Percentiles rank a stretch among this genome's conserved stretches.
These are phyloP conservation scores for Hyalella azteca DNA, from an alignment of 2,888 invertebrate species.

Conservation along the genomic window DNA sequence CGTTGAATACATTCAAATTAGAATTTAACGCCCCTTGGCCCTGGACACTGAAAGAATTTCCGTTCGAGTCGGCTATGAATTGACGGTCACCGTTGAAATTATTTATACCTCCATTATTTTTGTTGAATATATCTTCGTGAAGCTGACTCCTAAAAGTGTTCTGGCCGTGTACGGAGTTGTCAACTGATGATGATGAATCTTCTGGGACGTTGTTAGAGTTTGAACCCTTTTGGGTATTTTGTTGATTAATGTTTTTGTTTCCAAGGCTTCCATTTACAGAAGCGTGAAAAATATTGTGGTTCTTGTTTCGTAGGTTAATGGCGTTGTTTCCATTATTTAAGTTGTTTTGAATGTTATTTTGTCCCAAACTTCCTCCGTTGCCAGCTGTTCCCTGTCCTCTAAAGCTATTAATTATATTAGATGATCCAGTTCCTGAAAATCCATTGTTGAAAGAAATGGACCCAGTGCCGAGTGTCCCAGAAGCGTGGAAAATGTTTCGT, in stretches of 20 bases:
- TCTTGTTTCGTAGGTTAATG: neutral
- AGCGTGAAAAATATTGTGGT: too few species aligned
- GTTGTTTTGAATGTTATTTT: neutral
- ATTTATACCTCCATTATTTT: neutral
- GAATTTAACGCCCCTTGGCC: neutral
- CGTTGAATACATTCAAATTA: neutral
- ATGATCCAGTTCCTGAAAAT: neutral
- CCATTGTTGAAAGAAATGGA: neutral
- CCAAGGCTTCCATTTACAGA: too few species aligned
- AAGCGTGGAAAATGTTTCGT: neutral
- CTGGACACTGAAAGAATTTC: neutral
- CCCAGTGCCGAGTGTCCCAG: neutral
- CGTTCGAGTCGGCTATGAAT: slow-evolving; percentile 16
- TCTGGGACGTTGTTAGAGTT: too few species aligned
- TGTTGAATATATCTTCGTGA: too few species aligned
- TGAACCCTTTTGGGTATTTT: too few species aligned
- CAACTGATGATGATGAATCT: too few species aligned
- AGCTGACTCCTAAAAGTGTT: too few species aligned
- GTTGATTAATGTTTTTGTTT: too few species aligned
- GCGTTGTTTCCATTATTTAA: neutral
- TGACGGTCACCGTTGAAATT: neutral
- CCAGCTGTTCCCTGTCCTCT: neutral
- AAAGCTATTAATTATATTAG: neutral
- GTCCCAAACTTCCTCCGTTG: neutral
- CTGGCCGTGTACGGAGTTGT: too few species aligned